phyloP scores from a whole-genome alignment of 2,797 vertebrate species.

The Emydoidea blandingii region DNA sequence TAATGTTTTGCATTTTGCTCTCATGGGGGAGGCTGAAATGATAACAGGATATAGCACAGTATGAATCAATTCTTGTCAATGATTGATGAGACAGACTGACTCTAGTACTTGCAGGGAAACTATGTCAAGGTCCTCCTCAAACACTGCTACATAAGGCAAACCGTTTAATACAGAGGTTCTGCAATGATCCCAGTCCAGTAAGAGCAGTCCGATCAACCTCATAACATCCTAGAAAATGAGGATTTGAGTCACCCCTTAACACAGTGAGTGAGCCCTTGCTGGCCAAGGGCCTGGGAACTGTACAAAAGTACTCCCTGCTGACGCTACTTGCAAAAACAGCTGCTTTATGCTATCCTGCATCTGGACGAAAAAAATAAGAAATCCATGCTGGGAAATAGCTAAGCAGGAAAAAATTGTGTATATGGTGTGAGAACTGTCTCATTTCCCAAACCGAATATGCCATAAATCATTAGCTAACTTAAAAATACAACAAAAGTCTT shows the following conservation, averaged over 20 bases:
- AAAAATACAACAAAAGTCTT: not conserved
- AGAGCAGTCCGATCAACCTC: not conserved
- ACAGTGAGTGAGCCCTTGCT: constrained; percentile 14
- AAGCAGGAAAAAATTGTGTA: not conserved
- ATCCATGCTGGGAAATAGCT: constrained; percentile 38
- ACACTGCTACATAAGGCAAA: not conserved
- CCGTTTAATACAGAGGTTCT: not conserved
- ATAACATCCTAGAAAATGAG: not conserved
- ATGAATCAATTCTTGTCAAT: not conserved
- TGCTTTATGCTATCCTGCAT: constrained; percentile 41
- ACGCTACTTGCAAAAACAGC: constrained; percentile 50
- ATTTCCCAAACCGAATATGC: not conserved
- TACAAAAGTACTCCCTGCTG: constrained; percentile 59
- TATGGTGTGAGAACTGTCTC: not conserved
- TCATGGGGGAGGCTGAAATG: not conserved
- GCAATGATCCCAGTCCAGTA: not conserved
- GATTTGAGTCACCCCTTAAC: not conserved
- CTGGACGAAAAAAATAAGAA: constrained; percentile 32
- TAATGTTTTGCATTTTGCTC: not conserved
- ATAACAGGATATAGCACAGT: not conserved
- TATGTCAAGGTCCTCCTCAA: not conserved
- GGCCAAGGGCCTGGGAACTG: constrained; percentile 67
- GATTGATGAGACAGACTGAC: not conserved
- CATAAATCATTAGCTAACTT: not conserved
- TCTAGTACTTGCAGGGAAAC: not conserved